Conservation (phyloP, 2,797 vertebrate genomes). For the Hoplostethus atlanticus region DNA sequence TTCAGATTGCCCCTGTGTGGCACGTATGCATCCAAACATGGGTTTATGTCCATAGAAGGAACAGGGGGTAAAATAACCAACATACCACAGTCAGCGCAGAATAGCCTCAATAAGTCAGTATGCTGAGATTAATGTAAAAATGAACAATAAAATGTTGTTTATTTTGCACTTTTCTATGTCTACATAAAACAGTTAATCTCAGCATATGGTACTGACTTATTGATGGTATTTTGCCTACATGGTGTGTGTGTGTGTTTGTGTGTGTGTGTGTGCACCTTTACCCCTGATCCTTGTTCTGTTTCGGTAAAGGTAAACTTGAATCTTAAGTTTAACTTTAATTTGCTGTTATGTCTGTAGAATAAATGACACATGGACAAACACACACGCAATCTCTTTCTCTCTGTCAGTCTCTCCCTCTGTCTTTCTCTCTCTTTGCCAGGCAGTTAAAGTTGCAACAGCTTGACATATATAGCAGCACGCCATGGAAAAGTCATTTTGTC, state of each 20-base stretch:
- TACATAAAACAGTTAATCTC: too few species aligned
- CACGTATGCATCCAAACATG: not conserved
- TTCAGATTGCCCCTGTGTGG: not conserved
- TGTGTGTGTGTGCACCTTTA: too few species aligned
- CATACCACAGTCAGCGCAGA: not conserved
- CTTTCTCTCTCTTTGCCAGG: not conserved
- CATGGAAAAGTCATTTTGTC: slow-evolving; percentile 42
- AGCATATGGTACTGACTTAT: too few species aligned
- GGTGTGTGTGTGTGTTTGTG: too few species aligned
- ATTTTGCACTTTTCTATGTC: too few species aligned
- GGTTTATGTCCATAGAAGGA: not conserved
- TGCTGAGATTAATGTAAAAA: not conserved
- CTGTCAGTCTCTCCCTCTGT: not conserved
- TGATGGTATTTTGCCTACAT: too few species aligned
- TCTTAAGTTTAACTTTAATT: too few species aligned
- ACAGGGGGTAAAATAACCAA: not conserved
- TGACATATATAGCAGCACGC: not conserved
- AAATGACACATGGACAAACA: not conserved
- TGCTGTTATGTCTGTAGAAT: not conserved
- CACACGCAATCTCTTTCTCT: not conserved
- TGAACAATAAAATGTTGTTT: too few species aligned
- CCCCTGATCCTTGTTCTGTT: too few species aligned
- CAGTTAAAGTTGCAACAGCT: slow-evolving; percentile 46
- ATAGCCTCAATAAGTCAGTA: not conserved
- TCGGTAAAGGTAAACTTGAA: too few species aligned